phyloP scores from a whole-genome alignment of 2,797 vertebrate genomes.

The Xyrichtys novacula region DNA sequence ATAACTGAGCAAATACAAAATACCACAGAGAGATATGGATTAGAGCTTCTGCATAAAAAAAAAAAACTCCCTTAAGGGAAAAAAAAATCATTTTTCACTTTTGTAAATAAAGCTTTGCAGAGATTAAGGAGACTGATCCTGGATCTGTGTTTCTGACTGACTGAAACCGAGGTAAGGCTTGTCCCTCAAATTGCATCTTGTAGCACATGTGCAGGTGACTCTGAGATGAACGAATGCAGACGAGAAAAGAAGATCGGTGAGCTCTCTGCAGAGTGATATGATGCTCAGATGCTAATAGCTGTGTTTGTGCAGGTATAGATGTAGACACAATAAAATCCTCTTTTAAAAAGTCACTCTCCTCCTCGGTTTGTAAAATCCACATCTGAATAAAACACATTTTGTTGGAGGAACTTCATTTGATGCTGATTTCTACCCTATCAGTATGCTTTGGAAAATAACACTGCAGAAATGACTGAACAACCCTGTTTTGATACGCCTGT shows the following conservation, averaged over 20 bases:
- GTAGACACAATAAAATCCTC: neutral
- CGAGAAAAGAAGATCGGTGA: neutral
- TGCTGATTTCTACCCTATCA: neutral
- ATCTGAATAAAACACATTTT: neutral
- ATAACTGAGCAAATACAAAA: no score
- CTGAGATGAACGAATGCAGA: conserved; percentile 23
- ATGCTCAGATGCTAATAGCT: conserved; percentile 1
- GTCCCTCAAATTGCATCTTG: conserved; percentile 21
- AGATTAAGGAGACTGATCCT: conserved; percentile 1
- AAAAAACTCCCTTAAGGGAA: no score
- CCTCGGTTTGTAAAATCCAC: conserved; percentile 1
- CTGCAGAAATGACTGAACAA: conserved; percentile 10
- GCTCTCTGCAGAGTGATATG: conserved; percentile 14
- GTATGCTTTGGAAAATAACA: conserved; percentile 4
- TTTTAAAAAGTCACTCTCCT: neutral
- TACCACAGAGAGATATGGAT: neutral
- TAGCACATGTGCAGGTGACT: conserved; percentile 25
- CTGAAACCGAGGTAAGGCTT: conserved; percentile 40
- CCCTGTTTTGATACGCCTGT: conserved; percentile 4
- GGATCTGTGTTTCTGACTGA: conserved; percentile 32
- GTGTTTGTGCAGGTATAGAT: neutral
- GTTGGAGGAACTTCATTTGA: neutral
- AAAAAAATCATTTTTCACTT: neutral
- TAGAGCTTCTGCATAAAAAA: no score
- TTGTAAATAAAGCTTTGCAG: neutral